Percentiles rank a stretch among this genome's conserved stretches.
Conservation (phyloP, 2,797 vertebrate species). For the Eurystomus glaucurus region DNA sequence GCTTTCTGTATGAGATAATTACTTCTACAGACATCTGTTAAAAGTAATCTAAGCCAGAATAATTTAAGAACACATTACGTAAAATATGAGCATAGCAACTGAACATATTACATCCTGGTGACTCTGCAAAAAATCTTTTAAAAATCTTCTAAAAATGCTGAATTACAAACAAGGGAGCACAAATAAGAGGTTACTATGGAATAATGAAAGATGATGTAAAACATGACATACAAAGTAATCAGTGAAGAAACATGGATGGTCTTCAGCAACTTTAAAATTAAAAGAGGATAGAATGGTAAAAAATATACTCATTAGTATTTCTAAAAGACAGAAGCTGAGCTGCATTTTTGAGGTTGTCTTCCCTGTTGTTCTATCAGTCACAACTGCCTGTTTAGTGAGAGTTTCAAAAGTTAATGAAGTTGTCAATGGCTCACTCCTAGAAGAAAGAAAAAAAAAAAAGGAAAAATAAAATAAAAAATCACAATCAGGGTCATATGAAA, state of each 20-base stretch:
- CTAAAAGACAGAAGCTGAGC: neutral
- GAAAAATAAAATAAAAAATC: neutral
- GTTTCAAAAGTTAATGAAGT: neutral
- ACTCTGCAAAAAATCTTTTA: neutral
- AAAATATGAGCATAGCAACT: neutral
- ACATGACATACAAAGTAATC: fast-evolving
- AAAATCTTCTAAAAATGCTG: neutral
- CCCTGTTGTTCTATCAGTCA: neutral
- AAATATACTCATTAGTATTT: neutral
- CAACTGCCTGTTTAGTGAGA: neutral
- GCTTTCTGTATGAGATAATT: neutral
- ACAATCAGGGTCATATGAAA: neutral
- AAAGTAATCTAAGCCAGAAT: neutral
- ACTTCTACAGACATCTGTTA: neutral
- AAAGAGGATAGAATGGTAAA: neutral
- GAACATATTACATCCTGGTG: neutral
- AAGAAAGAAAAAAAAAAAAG: neutral
- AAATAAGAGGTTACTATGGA: neutral
- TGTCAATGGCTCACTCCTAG: neutral
- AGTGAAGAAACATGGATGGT: neutral
- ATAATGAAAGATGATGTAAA: neutral
- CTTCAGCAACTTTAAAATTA: neutral
- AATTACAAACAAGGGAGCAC: neutral
- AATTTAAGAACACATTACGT: neutral
- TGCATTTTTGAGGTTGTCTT: neutral